Base-by-base conservation (phyloP, 2,113 vertebrate genomes). In the Centropus unirufus region DNA sequence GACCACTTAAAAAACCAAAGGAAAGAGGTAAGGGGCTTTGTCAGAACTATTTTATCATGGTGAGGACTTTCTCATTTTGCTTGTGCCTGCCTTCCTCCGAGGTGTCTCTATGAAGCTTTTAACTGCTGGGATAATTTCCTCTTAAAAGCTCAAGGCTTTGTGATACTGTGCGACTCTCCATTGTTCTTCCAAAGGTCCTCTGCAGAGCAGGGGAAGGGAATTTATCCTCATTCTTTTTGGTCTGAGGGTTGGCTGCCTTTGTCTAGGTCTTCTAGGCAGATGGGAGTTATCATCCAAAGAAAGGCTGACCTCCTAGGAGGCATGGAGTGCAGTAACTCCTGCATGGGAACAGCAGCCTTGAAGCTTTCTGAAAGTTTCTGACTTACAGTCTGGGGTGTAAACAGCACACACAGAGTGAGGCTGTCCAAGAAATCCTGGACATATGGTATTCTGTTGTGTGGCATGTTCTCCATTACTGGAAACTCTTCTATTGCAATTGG, bases 351-450 rank as follows among this genome's bases (percentile, higher is more conserved):
- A 69, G 47, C 54, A 83, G 42, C 27, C 27, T 49, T 39, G 39
- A 61, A 70, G 29, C 39, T 64, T 63, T 77, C 57, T 32, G 68
- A 47, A 72, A 42, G 24, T 21, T 61, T 61, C 76, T 73, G 92
- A 83, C 39, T 69, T 66, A 42, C 51, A 82, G 32, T 4, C 16
- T 2, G 14, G 22, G 14, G 39, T 84, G 58, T 67, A 86, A 80
- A 57, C 23, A 67, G 34, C 47, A 61, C 36, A 68, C 11, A 14
- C 27, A 52, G 46, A 67, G 64, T 21, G 69, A 82, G 77, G 19
- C 24, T 78, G 73, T 87, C 83, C 77, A 87, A 93, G 91, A 83
- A 92, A 91, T 59, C 66, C 93, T 68, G 81, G 82, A 67, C 44
- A 63, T 73, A 59, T 34, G 58, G 69, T 57, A 15, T 87, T 90